Evolutionary conservation across 2,113 vertebrate genomes (phyloP).

Genomic region (Equus quagga): DNA sequence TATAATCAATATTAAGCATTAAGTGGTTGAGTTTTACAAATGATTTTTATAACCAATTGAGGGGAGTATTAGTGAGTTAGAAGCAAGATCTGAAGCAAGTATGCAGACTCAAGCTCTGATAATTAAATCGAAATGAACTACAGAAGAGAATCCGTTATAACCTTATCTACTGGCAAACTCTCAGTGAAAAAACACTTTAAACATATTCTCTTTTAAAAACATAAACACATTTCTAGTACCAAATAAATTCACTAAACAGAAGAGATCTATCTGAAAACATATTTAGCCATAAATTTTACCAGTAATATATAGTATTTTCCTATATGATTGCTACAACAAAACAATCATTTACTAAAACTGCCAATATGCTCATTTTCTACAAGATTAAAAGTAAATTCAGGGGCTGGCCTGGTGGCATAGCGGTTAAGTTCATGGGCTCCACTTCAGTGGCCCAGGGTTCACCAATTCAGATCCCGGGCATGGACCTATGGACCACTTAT

Average conservation of each 20-base stretch:
- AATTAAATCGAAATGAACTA: neutral
- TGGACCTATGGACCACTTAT: no score
- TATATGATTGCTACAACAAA: neutral
- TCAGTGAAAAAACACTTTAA: conserved; percentile 1
- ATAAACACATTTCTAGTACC: neutral
- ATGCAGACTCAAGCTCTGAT: neutral
- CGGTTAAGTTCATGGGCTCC: no score
- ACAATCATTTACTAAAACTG: neutral
- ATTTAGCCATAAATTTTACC: neutral
- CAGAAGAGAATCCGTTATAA: neutral
- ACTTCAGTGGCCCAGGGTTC: no score
- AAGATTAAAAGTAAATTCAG: neutral
- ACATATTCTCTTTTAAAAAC: neutral
- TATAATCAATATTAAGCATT: neutral
- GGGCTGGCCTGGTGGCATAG: no score
- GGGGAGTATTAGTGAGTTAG: neutral
- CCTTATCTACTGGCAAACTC: neutral
- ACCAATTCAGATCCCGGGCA: no score
- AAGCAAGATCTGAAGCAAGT: neutral
- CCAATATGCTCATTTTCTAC: neutral
- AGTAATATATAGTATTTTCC: neutral
- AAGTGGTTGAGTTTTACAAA: neutral
- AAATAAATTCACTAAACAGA: neutral
- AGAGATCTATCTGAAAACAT: neutral
- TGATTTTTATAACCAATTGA: neutral